A percentile compares a stretch with the other conserved stretches of the same genome.
phyloP scores from a whole-genome alignment of 2,888 invertebrate species.

The Acanthosepion esculentum region DNA sequence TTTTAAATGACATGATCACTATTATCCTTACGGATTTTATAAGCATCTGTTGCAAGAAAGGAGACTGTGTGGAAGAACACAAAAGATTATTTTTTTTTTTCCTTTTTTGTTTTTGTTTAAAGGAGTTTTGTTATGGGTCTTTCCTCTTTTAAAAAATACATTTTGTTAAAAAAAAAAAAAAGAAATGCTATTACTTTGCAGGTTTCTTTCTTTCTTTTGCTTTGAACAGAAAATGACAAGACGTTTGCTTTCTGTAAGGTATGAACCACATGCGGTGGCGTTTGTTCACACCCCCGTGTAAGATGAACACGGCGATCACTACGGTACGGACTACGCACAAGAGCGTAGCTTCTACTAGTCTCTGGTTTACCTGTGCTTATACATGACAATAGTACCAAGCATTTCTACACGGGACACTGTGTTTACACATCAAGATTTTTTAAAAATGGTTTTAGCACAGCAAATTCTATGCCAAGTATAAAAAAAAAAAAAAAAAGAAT shows the following conservation, averaged over 20 bases:
- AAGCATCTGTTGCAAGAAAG: no score
- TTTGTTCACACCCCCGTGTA: background rate
- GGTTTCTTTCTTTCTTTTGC: constrained; percentile 1
- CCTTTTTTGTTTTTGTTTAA: background rate
- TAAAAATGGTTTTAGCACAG: background rate
- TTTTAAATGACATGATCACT: background rate
- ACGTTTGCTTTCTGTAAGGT: background rate
- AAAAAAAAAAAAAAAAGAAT: background rate
- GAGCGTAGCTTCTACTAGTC: background rate
- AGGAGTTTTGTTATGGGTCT: background rate
- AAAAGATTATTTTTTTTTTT: background rate
- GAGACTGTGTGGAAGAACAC: background rate
- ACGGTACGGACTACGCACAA: background rate
- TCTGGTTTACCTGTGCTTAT: background rate
- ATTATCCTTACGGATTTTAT: no score
- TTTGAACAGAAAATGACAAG: constrained; percentile 3
- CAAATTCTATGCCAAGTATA: background rate
- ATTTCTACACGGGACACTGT: background rate
- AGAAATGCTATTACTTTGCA: background rate
- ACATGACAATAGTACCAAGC: constrained; percentile 12
- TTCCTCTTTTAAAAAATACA: constrained; percentile 22
- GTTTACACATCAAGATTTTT: constrained; percentile 3
- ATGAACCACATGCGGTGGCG: background rate
- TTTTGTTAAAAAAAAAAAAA: background rate
- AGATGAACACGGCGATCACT: background rate